These are phyloP conservation scores for Marmota flaviventris DNA, from an alignment of 2,113 vertebrate species.

Conservation along the genomic window DNA sequence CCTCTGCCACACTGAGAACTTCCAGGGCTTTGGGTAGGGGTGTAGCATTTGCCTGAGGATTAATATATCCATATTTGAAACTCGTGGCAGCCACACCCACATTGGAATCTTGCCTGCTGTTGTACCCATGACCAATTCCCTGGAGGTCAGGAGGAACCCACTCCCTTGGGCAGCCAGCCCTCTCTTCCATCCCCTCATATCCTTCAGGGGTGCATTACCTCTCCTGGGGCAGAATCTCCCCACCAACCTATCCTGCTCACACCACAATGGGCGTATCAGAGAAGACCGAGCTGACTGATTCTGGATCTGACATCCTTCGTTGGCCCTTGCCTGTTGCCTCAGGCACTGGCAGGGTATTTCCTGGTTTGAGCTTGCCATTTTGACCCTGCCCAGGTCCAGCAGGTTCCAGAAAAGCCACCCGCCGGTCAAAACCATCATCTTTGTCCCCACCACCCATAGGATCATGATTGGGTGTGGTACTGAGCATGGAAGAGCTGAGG, in stretches of 20 bases:
- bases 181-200: slow-evolving; percentile 77
- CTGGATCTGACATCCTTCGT: slow-evolving; percentile 96
- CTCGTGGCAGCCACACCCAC: slow-evolving; percentile 56
- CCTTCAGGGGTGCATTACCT: slow-evolving; percentile 77
- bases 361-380: slow-evolving; percentile 94
- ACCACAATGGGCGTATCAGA: slow-evolving; percentile 99
- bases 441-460: slow-evolving; percentile 84
- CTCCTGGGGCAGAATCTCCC: slow-evolving; percentile 78
- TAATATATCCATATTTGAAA: slow-evolving; percentile 60
- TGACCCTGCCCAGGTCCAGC: slow-evolving; percentile 90
- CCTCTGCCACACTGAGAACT: slow-evolving; percentile 2
- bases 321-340: slow-evolving; percentile 88
- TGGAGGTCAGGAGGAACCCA: slow-evolving; percentile 68
- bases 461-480: slow-evolving; percentile 94
- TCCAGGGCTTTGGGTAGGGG: slow-evolving; percentile 69
- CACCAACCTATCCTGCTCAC: slow-evolving; percentile 85
- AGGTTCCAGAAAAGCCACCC: slow-evolving; percentile 92
- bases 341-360: slow-evolving; percentile 86
- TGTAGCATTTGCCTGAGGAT: slow-evolving; percentile 67
- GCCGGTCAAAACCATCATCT: slow-evolving; percentile 89
- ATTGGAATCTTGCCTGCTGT: slow-evolving; percentile 63
- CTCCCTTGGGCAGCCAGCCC: slow-evolving; percentile 80
- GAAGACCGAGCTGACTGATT: slow-evolving; percentile 98
- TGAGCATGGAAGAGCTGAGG: slow-evolving; percentile 97
- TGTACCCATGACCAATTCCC: slow-evolving; percentile 72